Evolutionary conservation across 2,888 invertebrate species (phyloP), one percentile per base, ranked within the genome.

Genomic region (Eurytoma adleriae): DNA sequence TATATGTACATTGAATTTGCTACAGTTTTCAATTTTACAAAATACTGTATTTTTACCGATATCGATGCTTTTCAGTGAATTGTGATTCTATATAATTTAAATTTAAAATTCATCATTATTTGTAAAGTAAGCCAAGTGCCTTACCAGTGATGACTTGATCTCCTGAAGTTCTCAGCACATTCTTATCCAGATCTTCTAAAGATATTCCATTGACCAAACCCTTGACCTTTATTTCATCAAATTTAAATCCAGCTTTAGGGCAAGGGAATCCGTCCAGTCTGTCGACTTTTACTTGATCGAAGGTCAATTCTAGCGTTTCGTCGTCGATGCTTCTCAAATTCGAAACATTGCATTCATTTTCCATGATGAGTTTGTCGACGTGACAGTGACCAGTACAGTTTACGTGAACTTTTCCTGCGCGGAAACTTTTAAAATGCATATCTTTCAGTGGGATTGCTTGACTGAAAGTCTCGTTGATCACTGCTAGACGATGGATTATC

Each of bases 121-220:
- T 7, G 7, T 7, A 40, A 40, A 4, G 40, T 40, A 7, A 40
- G 7, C 3, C 3, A 40, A 40, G 30, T 18, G 59, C 30, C 12
- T 86, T 85, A 85, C 89, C 89, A 18, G 87, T 91, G 4, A 94
- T 86, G 68, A 85, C 83, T 88, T 94, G 94, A 84, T 92, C 85
- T 1, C 92, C 93, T 1, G 84, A 83, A 24, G 89, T 91, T 86
- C 91, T 92, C 14, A 94, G 86, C 0, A 92, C 90, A 82, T 91
- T 90, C 72, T 91, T 88, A 30, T 91, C 81, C 48, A 94, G 85
- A 13, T 91, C 86, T 0, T 87, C 83, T 83, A 93, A 89, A 74
- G 89, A 88, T 3, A 92, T 85, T 13, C 91, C 90, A 86, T 94
- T 94, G 0, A 94, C 85, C 14, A 87, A 88, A n/a, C 92, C 92